These are phyloP conservation scores for Esperia sulphurella DNA, from an alignment of 2,888 invertebrate genomes.

Conservation along the genomic window DNA sequence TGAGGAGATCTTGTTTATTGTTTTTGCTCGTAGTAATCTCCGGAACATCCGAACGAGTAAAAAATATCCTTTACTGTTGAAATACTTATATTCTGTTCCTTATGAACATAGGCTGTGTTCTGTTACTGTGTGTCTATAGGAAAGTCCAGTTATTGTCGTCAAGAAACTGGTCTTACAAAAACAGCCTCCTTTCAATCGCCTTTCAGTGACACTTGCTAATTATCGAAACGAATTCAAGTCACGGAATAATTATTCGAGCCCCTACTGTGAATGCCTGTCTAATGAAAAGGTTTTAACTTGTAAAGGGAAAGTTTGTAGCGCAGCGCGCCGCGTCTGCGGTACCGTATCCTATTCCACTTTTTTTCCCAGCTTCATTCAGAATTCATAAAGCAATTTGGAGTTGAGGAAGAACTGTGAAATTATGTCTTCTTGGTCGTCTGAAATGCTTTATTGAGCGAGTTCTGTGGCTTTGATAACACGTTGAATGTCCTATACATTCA, in stretches of 20 bases:
- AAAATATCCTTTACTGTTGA: too few relatives aligned
- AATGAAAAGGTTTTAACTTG: constrained; percentile 18
- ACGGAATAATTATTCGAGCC: constrained; percentile 18
- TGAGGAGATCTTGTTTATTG: too few relatives aligned
- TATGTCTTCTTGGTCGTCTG: neutral
- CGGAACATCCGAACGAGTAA: too few relatives aligned
- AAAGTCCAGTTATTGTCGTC: neutral
- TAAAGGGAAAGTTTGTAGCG: constrained; percentile 14
- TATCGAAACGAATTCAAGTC: constrained; percentile 16
- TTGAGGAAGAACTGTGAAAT: neutral
- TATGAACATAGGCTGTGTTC: too few relatives aligned
- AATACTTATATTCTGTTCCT: too few relatives aligned
- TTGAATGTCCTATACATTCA: too few relatives aligned
- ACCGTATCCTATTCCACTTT: constrained; percentile 12
- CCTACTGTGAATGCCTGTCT: constrained; percentile 9
- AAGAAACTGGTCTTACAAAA: neutral
- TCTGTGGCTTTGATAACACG: neutral
- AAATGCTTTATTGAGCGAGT: neutral
- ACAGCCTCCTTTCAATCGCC: constrained; percentile 2
- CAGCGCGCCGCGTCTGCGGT: constrained; percentile 5
- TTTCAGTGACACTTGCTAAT: constrained; percentile 14
- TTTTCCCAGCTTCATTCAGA: constrained; percentile 16
- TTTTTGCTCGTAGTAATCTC: too few relatives aligned
- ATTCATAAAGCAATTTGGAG: constrained; percentile 18
- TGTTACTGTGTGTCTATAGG: neutral